Base-by-base conservation (phyloP, 2,888 invertebrate genomes). In the Nephrotoma guestfalica region DNA sequence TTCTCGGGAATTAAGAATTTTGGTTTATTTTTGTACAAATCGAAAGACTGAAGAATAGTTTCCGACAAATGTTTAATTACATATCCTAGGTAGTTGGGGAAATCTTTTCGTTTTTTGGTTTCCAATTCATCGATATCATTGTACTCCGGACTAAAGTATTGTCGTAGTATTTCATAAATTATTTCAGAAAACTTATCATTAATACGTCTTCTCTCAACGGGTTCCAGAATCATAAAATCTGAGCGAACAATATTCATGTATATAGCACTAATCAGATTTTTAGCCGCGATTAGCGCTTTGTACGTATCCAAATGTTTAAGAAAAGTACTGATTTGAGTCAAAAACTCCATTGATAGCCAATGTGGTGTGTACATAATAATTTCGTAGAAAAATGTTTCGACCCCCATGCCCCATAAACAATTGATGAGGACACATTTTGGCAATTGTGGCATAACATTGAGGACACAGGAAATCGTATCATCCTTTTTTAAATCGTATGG, bases 321-420 rank as follows among this genome's bases (percentile, higher is more conserved):
- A 0, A 89, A 89, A 42, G 89, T 89, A 4, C 89, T 88, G 2
- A 89, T 89, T 1, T 89, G 88, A 57, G 89, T 89, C 42, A 89
- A 89, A 86, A 90, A 90, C 86, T 90, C 90, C 87, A 89, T 89
- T 0, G 89, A 87, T 86, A 90, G 89, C 90, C 90, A 90, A 40
- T 89, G 89, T 0, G 90, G 90, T 4, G 89, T 88, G 86, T 89
- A 89, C 0, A 88, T 86, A 13, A 90, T 47, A 85, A 89, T 88
- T 88, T 90, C 90, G 86, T 88, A 89, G 86, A 90, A 90, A 83
- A 88, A 90, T 86, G 88, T 87, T 18, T 90, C 89, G 6, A 90
- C 87, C 9, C 89, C 88, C n/a, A 90, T 86, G 13, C 89, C 88
- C 90, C 90, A 90, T 51, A 90, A 87, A 2, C 90, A 86, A 0